Percentiles rank a stretch among this genome's conserved stretches.
These are phyloP conservation scores for Lepisosteus osseus DNA, from an alignment of 2,113 vertebrate genomes.

Conservation along the genomic window DNA sequence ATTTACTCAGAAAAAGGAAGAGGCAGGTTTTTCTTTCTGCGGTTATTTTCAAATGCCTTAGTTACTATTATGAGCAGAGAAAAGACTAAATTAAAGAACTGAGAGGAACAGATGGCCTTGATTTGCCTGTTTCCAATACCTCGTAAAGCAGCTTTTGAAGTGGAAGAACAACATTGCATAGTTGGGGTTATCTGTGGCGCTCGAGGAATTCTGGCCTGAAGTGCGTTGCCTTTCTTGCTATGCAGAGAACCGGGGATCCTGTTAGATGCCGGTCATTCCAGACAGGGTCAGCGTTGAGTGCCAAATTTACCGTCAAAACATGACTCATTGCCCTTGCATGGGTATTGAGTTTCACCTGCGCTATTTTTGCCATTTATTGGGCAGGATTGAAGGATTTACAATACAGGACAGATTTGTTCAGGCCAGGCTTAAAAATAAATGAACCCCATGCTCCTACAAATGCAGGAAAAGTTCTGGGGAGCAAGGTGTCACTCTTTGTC, in stretches of 20 bases:
- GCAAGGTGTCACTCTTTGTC: too few relatives aligned
- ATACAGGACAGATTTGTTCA: neutral
- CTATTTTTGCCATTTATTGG: conserved; percentile 18
- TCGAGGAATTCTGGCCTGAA: neutral
- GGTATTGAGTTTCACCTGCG: conserved; percentile 17
- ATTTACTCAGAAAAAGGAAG: too few relatives aligned
- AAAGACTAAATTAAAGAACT: too few relatives aligned
- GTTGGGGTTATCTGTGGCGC: neutral
- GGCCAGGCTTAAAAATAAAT: too few relatives aligned
- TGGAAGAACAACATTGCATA: neutral
- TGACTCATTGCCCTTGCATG: conserved; percentile 3
- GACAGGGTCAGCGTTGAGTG: conserved; percentile 28
- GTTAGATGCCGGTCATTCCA: conserved; percentile 24
- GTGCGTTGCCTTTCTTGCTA: neutral
- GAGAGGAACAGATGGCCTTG: conserved; percentile 31
- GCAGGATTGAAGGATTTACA: neutral
- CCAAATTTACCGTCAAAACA: conserved; percentile 10
- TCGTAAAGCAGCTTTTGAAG: conserved; percentile 32
- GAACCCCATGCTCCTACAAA: too few relatives aligned
- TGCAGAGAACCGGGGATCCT: neutral
- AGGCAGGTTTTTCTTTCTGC: too few relatives aligned
- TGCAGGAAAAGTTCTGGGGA: too few relatives aligned
- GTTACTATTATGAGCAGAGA: too few relatives aligned
- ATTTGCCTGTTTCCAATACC: conserved; percentile 22
- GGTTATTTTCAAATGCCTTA: too few relatives aligned